Evolutionary conservation across 2,888 invertebrate genomes (phyloP).

Genomic region (Hedya salicella): DNA sequence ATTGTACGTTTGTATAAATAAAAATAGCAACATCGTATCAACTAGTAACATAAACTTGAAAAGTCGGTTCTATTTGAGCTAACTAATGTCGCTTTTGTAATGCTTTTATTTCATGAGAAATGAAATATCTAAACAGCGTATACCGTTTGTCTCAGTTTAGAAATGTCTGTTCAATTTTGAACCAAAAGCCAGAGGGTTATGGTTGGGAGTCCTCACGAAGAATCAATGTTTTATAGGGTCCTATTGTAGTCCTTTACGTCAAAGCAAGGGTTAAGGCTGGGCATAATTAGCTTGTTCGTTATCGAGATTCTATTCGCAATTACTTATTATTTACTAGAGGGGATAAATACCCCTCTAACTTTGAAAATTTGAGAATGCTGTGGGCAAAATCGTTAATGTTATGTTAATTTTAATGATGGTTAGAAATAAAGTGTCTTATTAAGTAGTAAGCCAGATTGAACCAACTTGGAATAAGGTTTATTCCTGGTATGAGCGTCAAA

Average conservation of each 20-base stretch:
- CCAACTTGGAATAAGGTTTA: no score
- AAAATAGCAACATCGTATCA: slow-evolving; percentile 8
- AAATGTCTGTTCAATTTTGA: slow-evolving; percentile 16
- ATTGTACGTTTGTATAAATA: background rate
- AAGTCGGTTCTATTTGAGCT: slow-evolving; percentile 32
- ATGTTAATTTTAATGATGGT: no score
- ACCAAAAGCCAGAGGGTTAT: background rate
- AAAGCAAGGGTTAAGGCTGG: slow-evolving; percentile 63
- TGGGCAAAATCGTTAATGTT: no score
- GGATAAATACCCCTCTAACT: slow-evolving; percentile 38
- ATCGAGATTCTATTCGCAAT: slow-evolving; percentile 67
- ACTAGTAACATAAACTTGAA: background rate
- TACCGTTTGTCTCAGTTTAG: background rate
- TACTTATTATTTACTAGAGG: slow-evolving; percentile 49
- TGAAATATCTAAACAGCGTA: background rate
- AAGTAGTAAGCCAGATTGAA: no score
- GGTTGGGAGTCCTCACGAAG: background rate
- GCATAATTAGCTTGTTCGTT: slow-evolving; percentile 75
- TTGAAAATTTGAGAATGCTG: background rate
- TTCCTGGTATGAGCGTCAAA: no score
- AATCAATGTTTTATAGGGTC: slow-evolving; percentile 45
- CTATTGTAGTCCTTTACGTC: slow-evolving; percentile 68
- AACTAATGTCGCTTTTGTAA: background rate
- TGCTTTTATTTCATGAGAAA: background rate
- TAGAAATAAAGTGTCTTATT: no score